Evolutionary conservation across 2,888 invertebrate species (phyloP), one percentile per base, ranked within the genome.

Genomic region (Altica lythri): DNA sequence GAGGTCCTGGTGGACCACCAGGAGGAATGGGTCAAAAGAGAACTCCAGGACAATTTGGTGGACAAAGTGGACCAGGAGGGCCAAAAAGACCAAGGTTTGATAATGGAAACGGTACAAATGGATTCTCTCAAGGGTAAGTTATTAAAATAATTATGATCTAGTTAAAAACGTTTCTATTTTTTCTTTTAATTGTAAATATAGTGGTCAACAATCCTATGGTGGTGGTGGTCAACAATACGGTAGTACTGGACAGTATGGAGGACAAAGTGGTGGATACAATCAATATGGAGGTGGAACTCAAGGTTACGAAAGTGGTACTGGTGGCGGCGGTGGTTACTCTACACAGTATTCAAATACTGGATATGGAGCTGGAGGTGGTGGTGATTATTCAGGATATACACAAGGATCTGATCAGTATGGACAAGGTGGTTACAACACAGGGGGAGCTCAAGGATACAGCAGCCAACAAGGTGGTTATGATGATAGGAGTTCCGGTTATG

Each of bases 21-120:
- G 65, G 66, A n/a, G n/a, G n/a, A n/a, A n/a, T n/a, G n/a, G n/a
- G n/a, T 4, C 65, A 68, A 40, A 68, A 66, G 42, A 53, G 68
- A 48, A 48, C 56, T 4, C 63, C 66, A 1, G 65, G 65, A 38
- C 63, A 65, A 25, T 66, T 59, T 43, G 67, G 66, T 29, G 61
- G 63, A 8, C 61, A 60, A 49, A 66, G 65, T 2, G 65, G 63
- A 25, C 62, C 58, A 16, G 65, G 68, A n/a, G 70, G 70, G 5
- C 67, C 66, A 1, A 72, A 72, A 50, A 67, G 72, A 44, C 69
- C 69, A 4, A 55, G 72, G 42, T 72, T 68, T 52, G 72, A 72
- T 27, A 68, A 69, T 52, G 62, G 64, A n/a, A n/a, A n/a, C n/a
- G n/a, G n/a, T n/a, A n/a, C n/a, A n/a, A 73, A 73, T 61, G 73